A percentile compares a stretch with the other conserved stretches of the same genome.
phyloP scores from a whole-genome alignment of 2,113 vertebrate genomes.

The Phycodurus eques region DNA sequence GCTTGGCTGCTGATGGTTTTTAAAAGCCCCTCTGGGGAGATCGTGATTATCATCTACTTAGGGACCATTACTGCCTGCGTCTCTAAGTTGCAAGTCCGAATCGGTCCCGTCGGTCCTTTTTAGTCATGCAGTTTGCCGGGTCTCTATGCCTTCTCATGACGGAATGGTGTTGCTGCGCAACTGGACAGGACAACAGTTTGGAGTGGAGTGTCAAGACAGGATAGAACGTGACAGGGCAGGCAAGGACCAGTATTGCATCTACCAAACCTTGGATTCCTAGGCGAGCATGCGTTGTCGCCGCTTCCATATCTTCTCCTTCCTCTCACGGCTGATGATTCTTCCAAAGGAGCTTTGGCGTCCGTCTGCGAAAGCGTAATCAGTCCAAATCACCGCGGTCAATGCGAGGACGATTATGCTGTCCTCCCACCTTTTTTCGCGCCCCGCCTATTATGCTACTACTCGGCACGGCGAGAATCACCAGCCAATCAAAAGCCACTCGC shows the following conservation, averaged over 20 bases:
- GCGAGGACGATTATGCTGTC: constrained; percentile 45
- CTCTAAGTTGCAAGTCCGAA: constrained; percentile 6
- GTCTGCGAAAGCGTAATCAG: constrained; percentile 30
- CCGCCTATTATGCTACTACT: background rate
- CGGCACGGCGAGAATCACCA: background rate
- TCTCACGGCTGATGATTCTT: constrained; percentile 8
- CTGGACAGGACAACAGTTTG: too few species aligned
- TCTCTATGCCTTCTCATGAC: too few species aligned
- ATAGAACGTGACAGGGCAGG: too few species aligned
- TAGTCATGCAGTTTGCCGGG: too few species aligned
- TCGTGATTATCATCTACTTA: constrained; percentile 59
- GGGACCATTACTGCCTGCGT: constrained; percentile 24
- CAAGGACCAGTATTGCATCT: too few species aligned
- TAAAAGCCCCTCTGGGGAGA: constrained; percentile 52
- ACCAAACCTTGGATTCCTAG: too few species aligned
- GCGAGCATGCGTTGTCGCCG: too few species aligned
- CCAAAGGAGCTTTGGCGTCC: constrained; percentile 21
- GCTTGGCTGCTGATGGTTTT: constrained; percentile 59
- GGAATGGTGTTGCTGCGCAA: too few species aligned
- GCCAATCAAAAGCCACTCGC: background rate
- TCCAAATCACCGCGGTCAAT: constrained; percentile 51
- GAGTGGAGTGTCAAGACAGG: too few species aligned
- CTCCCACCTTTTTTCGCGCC: constrained; percentile 12
- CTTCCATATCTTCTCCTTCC: too few species aligned
- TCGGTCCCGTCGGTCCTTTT: background rate